Conservation (phyloP, 2,113 vertebrate genomes). For the Globicephala melas region DNA sequence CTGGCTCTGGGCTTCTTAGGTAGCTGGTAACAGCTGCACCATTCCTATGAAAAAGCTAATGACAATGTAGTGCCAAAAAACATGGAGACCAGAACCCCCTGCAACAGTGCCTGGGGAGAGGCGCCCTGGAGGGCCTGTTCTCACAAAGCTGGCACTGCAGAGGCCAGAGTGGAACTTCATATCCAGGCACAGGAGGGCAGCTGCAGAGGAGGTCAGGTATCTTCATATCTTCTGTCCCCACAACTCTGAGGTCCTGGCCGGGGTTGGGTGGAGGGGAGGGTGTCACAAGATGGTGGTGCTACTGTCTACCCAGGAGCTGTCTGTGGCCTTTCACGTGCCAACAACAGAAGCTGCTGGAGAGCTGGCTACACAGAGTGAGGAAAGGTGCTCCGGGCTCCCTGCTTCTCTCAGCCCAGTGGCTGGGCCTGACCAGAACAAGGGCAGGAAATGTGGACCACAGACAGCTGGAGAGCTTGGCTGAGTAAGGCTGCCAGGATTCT, state of each 20-base stretch:
- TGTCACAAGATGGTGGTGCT: background rate
- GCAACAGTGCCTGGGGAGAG: too few relatives aligned
- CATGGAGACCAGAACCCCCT: background rate
- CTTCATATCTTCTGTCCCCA: background rate
- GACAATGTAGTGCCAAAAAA: background rate
- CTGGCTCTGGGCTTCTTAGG: background rate
- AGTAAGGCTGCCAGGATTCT: background rate
- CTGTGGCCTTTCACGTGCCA: background rate
- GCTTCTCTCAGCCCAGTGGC: background rate
- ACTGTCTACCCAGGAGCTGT: background rate
- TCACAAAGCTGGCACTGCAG: background rate
- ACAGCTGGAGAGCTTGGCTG: background rate
- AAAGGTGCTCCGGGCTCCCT: background rate
- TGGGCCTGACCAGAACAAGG: background rate
- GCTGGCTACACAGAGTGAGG: background rate
- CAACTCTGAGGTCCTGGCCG: background rate
- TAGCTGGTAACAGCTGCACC: background rate
- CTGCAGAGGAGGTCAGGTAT: background rate
- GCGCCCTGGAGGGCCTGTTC: background rate
- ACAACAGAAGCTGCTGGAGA: background rate
- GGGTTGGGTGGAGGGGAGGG: too few relatives aligned
- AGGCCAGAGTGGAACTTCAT: background rate
- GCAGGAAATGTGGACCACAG: background rate
- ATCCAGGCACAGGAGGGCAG: background rate
- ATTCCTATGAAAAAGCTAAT: slow-evolving; percentile 4